phyloP scores from a whole-genome alignment of 1,140 invertebrate genomes.

The Bombus impatiens region DNA sequence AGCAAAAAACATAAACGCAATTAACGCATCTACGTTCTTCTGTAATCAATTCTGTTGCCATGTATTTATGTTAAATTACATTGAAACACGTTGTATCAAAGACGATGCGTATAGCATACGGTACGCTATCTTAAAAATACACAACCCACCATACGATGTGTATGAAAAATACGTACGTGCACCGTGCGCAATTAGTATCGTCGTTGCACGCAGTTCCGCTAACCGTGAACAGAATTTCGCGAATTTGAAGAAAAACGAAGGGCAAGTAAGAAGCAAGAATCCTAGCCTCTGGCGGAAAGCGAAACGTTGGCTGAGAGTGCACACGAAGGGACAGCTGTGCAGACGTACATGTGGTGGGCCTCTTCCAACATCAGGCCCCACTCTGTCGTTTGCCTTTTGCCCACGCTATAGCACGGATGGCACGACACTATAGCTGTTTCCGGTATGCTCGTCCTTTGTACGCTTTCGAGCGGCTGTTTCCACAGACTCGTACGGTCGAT shows the following conservation, averaged over 20 bases:
- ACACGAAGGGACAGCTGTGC: constrained; percentile 43
- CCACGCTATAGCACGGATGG: constrained; percentile 25
- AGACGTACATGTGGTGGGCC: constrained; percentile 48
- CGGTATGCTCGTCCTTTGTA: constrained; percentile 58
- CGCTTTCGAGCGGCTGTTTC: constrained; percentile 32
- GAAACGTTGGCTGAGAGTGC: not conserved
- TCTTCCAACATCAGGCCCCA: constrained; percentile 47
- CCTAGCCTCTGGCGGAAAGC: not conserved
- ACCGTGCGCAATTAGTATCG: too few relatives aligned
- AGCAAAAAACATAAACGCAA: too few relatives aligned
- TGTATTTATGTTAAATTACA: too few relatives aligned
- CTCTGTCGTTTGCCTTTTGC: constrained; percentile 36
- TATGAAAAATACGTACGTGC: too few relatives aligned
- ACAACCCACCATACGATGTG: too few relatives aligned
- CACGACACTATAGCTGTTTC: constrained; percentile 56
- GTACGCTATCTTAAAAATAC: too few relatives aligned
- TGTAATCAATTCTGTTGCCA: too few relatives aligned
- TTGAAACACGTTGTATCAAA: too few relatives aligned
- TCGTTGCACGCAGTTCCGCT: not conserved
- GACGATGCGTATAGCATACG: too few relatives aligned
- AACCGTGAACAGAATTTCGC: too few relatives aligned
- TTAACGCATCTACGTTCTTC: too few relatives aligned
- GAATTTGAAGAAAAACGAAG: too few relatives aligned
- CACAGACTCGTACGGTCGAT: not conserved
- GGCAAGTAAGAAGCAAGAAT: not conserved